Percentiles rank a stretch among this genome's conserved stretches.
phyloP scores from a whole-genome alignment of 2,797 vertebrate genomes.

The Eutrigla gurnardus region DNA sequence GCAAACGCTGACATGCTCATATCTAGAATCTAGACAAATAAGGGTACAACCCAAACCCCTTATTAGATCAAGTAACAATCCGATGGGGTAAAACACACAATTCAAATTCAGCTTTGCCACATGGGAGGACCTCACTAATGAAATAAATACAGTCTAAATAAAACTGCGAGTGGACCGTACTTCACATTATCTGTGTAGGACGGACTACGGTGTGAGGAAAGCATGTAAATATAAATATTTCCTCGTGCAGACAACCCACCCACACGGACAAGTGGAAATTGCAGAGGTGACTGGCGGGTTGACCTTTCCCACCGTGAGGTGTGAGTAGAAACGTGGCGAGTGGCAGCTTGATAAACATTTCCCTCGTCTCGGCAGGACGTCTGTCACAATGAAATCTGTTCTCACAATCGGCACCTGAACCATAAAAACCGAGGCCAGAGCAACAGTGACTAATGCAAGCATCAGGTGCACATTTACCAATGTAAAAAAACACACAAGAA shows the following conservation, averaged over 20 bases:
- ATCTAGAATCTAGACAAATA: background rate
- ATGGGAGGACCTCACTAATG: background rate
- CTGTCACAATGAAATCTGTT: constrained; percentile 43
- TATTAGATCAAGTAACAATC: background rate
- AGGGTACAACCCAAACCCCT: background rate
- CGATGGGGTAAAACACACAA: background rate
- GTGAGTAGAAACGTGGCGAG: constrained; percentile 47
- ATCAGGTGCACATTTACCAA: background rate
- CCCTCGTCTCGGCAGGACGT: constrained; percentile 27
- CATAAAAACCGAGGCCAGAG: background rate
- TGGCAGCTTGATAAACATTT: constrained; percentile 60
- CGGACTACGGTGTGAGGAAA: background rate
- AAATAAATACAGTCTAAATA: background rate
- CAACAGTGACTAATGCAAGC: background rate
- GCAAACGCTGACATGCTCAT: background rate
- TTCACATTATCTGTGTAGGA: background rate
- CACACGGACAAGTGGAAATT: constrained; percentile 24
- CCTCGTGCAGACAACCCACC: background rate
- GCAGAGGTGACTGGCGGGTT: constrained; percentile 29
- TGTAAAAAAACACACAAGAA: background rate
- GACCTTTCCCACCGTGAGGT: constrained; percentile 14
- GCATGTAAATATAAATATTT: background rate
- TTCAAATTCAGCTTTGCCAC: background rate
- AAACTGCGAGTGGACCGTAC: background rate
- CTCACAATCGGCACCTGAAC: constrained; percentile 22